These are phyloP conservation scores for Globodera rostochiensis DNA, from an alignment of 1,140 invertebrate genomes.

Conservation along the genomic window DNA sequence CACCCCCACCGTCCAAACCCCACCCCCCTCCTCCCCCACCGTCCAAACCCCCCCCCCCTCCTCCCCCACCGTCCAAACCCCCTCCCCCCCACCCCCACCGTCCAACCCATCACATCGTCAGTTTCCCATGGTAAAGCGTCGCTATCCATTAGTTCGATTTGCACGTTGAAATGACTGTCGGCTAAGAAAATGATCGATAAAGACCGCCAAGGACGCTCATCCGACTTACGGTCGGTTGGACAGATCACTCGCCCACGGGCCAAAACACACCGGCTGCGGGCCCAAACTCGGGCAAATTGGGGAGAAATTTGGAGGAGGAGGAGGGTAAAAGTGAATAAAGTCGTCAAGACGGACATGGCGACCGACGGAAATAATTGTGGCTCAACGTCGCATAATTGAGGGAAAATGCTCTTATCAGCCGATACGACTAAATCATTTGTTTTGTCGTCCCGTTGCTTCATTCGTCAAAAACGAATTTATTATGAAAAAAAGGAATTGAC, in stretches of 20 bases:
- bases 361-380: no score
- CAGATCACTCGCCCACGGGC: constrained; percentile 24
- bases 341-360: not conserved
- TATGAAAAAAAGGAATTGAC: not conserved
- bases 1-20: no score
- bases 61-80: no score
- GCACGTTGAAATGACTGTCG: constrained; percentile 29
- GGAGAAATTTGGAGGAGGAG: not conserved
- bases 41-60: no score
- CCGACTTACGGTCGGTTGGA: constrained; percentile 26
- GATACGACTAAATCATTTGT: not conserved
- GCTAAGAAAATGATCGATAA: not conserved
- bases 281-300: not conserved
- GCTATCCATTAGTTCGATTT: constrained; percentile 28
- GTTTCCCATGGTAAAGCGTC: constrained; percentile 26
- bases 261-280: constrained; percentile 11
- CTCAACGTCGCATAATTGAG: not conserved
- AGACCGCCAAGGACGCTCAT: not conserved
- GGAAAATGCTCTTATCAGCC: not conserved
- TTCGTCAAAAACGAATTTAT: not conserved
- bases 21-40: no score
- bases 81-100: no score
- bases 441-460: not conserved
- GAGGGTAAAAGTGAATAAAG: not conserved
- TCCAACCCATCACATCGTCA: constrained; percentile 25